phyloP scores from a whole-genome alignment of 2,113 vertebrate species.

The Caretta caretta region DNA sequence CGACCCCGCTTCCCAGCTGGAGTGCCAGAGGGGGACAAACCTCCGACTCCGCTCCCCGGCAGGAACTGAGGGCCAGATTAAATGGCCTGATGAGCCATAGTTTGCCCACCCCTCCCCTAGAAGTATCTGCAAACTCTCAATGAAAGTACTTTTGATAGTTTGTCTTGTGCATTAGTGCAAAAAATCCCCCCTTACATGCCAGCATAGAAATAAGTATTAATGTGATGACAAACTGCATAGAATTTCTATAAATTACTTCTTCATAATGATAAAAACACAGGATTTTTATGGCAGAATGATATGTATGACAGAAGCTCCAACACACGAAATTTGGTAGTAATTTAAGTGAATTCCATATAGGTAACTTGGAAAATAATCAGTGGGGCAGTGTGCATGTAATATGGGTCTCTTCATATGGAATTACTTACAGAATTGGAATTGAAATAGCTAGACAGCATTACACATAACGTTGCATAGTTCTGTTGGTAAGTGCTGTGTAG shows the following conservation, averaged over 20 bases:
- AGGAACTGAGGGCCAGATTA: no score
- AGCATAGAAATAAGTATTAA: background rate
- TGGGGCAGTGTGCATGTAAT: background rate
- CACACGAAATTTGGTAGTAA: background rate
- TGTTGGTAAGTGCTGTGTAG: background rate
- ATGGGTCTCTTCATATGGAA: fast-evolving
- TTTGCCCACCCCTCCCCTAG: background rate
- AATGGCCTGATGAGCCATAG: no score
- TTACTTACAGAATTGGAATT: background rate
- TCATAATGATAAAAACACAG: background rate
- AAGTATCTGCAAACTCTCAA: background rate
- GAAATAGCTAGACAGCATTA: background rate
- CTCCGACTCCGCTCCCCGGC: no score
- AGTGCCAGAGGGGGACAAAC: no score
- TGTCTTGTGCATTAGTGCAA: fast-evolving
- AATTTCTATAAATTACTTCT: background rate
- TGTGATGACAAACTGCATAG: background rate
- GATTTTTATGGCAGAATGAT: background rate
- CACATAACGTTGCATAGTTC: background rate
- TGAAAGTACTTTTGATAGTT: background rate
- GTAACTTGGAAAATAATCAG: background rate
- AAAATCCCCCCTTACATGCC: background rate
- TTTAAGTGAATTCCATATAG: background rate
- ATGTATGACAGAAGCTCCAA: background rate
- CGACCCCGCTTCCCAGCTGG: no score